Conservation (phyloP, 2,797 vertebrate species). For the Lutjanus campechanus region DNA sequence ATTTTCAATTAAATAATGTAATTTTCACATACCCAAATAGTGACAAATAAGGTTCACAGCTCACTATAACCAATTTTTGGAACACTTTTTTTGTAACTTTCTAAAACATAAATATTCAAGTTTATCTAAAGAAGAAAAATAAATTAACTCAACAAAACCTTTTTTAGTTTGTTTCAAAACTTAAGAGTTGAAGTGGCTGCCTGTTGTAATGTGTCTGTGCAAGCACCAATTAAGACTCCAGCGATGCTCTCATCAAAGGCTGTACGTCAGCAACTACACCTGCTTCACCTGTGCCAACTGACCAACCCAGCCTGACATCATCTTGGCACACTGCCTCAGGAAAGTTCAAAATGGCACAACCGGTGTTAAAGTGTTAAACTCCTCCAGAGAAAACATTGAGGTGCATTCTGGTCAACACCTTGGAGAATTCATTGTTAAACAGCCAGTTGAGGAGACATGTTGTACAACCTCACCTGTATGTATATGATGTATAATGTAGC, state of each 20-base stretch:
- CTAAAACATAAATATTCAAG: too few relatives aligned
- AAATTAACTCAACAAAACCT: too few relatives aligned
- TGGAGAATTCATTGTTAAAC: background rate
- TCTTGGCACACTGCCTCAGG: background rate
- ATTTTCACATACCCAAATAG: too few relatives aligned
- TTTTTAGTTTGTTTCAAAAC: too few relatives aligned
- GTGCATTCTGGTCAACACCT: conserved; percentile 32
- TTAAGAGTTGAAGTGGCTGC: background rate
- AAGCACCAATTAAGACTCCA: conserved; percentile 16
- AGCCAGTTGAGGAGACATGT: conserved; percentile 5
- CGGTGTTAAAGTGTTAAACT: conserved; percentile 7
- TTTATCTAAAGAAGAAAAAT: too few relatives aligned
- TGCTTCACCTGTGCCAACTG: background rate
- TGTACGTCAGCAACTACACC: background rate
- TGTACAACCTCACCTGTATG: too few relatives aligned
- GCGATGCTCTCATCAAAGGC: background rate
- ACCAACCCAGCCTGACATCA: background rate
- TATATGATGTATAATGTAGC: background rate
- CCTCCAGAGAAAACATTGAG: conserved; percentile 20
- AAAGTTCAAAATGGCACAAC: conserved; percentile 38
- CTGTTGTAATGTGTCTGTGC: conserved; percentile 18
- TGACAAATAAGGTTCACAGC: too few relatives aligned
- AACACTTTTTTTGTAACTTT: too few relatives aligned
- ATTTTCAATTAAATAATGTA: too few relatives aligned
- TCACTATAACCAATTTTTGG: too few relatives aligned